Evolutionary conservation across 2,797 vertebrate genomes (phyloP).

Genomic region (Gadopsis bispinosus): DNA sequence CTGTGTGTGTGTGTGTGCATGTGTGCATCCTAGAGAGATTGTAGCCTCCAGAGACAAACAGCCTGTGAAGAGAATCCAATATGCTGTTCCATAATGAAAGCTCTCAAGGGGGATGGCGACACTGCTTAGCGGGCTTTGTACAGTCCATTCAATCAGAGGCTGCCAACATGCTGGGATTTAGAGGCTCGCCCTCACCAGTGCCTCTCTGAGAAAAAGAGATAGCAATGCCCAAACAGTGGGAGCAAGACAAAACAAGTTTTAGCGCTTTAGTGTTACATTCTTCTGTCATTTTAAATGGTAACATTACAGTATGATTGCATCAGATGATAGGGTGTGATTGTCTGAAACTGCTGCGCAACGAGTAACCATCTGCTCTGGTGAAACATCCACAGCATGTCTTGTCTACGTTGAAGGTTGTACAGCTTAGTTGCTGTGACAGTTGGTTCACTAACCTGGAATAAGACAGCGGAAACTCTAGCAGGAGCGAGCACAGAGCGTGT

Average conservation of each 20-base stretch:
- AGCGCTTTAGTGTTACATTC: conserved; percentile 22
- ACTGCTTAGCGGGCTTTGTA: conserved; percentile 82
- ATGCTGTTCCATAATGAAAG: conserved; percentile 84
- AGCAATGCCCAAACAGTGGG: conserved; percentile 44
- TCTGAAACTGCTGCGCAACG: conserved; percentile 3
- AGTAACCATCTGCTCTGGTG: conserved; percentile 26
- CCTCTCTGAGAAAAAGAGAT: conserved; percentile 65
- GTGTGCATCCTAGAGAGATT: conserved; percentile 47
- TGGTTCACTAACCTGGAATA: conserved; percentile 14
- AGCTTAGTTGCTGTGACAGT: conserved; percentile 28
- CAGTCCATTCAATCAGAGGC: conserved; percentile 80
- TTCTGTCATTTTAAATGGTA: conserved; percentile 26
- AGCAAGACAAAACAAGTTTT: conserved; percentile 54
- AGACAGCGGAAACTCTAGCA: background rate
- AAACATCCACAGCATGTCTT: conserved; percentile 25
- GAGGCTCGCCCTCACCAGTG: conserved; percentile 52
- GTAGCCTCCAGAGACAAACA: conserved; percentile 64
- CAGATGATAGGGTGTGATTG: conserved; percentile 30
- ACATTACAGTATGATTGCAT: conserved; percentile 36
- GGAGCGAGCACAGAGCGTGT: conserved; percentile 13
- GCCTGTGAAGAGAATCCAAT: conserved; percentile 80
- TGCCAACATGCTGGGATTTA: conserved; percentile 80
- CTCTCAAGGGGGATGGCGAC: conserved; percentile 77
- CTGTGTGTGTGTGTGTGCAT: conserved; percentile 28
- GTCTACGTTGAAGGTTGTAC: conserved; percentile 4